A percentile compares a stretch with the other conserved stretches of the same genome.
Conservation (phyloP, 2,113 vertebrate genomes). For the Donacobius atricapilla region DNA sequence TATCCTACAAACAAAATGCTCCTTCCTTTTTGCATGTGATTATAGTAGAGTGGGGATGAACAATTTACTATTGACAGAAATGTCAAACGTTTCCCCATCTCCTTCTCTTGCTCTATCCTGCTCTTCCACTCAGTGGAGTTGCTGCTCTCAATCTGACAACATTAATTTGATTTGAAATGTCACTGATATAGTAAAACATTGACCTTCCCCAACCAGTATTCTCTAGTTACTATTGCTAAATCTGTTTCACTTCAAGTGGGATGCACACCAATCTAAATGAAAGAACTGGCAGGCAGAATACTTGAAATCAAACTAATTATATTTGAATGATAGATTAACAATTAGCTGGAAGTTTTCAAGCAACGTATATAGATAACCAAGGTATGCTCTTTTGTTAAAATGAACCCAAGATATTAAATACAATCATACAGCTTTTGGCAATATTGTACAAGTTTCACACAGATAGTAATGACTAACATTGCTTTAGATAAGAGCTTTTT, state of each 20-base stretch:
- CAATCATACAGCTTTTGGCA: slow-evolving; percentile 35
- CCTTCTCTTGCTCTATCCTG: background rate
- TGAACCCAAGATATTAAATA: slow-evolving; percentile 8
- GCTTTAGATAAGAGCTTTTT: slow-evolving; percentile 22
- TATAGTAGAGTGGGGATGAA: background rate
- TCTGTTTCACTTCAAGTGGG: background rate
- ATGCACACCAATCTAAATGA: background rate
- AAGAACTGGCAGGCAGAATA: slow-evolving; percentile 1
- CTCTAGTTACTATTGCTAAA: background rate
- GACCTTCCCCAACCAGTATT: background rate
- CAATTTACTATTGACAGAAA: background rate
- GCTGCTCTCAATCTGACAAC: background rate
- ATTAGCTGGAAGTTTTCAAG: slow-evolving; percentile 9
- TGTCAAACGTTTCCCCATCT: background rate
- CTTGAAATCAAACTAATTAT: slow-evolving; percentile 47
- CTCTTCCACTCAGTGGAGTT: background rate
- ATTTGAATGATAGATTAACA: slow-evolving; percentile 41
- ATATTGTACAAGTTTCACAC: slow-evolving; percentile 43
- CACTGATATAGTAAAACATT: background rate
- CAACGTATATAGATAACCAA: slow-evolving; percentile 30
- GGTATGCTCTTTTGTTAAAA: slow-evolving; percentile 26
- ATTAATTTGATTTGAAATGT: slow-evolving; percentile 26
- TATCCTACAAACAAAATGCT: background rate
- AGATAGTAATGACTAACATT: slow-evolving; percentile 1
- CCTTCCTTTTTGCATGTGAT: background rate